Evolutionary conservation across 1,140 invertebrate species (phyloP).

Genomic region (Cherax destructor): DNA sequence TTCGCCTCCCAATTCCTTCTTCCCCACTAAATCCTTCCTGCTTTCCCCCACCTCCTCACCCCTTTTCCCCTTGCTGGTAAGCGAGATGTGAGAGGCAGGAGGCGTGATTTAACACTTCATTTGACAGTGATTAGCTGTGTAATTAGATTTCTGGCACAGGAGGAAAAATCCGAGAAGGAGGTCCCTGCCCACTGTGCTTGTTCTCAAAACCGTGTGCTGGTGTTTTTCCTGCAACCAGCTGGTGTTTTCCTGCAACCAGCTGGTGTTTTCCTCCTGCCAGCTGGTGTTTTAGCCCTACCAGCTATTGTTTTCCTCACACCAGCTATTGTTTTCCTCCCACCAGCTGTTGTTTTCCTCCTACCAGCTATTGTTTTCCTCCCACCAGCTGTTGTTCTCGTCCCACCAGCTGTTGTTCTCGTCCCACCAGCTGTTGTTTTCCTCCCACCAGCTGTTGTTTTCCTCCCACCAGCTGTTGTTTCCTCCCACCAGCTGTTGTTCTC

Average conservation of each 20-base stretch:
- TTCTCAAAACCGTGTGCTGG: not conserved
- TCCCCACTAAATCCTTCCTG: not conserved
- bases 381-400: not conserved
- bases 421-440: too few relatives aligned
- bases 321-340: not conserved
- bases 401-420: not conserved
- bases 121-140: conserved; percentile 55
- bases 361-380: not conserved
- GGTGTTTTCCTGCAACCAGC: too few relatives aligned
- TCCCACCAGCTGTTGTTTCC: not conserved
- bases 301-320: not conserved
- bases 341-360: not conserved
- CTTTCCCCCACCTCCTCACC: not conserved
- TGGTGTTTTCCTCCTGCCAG: not conserved
- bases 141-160: conserved; percentile 57
- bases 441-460: too few relatives aligned
- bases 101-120: conserved; percentile 62
- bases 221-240: not conserved
- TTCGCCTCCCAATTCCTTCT: not conserved
- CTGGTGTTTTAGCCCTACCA: too few relatives aligned
- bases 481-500: not conserved
- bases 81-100: conserved; percentile 14
- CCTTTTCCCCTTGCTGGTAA: not conserved
- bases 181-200: not conserved
- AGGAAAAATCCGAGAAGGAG: not conserved